phyloP scores from a whole-genome alignment of 2,888 invertebrate species.

The Noctua fimbriata region DNA sequence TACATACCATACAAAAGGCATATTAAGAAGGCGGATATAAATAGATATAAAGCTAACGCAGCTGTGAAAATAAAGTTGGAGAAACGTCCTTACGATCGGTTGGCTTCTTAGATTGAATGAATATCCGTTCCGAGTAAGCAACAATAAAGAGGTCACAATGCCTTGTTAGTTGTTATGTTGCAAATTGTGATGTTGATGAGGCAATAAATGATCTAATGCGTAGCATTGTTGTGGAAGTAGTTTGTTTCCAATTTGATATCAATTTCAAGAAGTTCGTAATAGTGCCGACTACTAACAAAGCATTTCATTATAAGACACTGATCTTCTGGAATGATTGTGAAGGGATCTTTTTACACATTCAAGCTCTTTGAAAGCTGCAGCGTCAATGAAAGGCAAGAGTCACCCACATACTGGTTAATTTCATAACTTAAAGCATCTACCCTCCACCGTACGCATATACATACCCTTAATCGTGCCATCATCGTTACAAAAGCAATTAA shows the following conservation, averaged over 20 bases:
- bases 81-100: conserved; percentile 36
- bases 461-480: no score
- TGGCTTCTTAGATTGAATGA: conserved; percentile 59
- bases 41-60: conserved; percentile 35
- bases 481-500: neutral
- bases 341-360: neutral
- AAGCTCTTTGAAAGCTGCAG: neutral
- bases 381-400: no score
- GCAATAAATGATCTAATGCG: conserved; percentile 19
- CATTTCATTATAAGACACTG: neutral
- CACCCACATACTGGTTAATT: no score
- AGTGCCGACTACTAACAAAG: neutral
- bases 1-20: conserved; percentile 49
- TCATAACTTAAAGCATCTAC: no score
- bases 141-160: conserved; percentile 50
- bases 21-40: conserved; percentile 41
- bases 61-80: conserved; percentile 41
- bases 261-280: neutral
- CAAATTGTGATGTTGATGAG: conserved; percentile 16
- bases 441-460: no score
- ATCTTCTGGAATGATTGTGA: neutral
- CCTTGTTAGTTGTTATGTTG: conserved; percentile 40
- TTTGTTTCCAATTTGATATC: neutral
- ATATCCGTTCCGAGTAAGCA: conserved; percentile 34
- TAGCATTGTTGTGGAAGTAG: conserved; percentile 3